Evolutionary conservation across 2,888 invertebrate species (phyloP).

Genomic region (Drosophila atroscutellata): DNA sequence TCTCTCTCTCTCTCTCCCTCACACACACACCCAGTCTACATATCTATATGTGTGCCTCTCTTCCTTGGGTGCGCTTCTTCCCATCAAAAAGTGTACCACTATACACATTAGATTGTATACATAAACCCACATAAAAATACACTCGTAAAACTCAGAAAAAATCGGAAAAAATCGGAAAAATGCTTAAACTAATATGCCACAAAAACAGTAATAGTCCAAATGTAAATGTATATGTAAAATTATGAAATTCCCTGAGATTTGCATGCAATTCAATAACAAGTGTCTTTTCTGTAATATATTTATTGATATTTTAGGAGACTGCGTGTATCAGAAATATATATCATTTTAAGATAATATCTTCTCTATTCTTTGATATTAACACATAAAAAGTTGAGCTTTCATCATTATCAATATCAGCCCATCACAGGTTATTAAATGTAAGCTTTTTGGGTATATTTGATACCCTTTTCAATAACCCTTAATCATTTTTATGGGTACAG

Average conservation of each 20-base stretch:
- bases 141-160: neutral
- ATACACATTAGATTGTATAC: no score
- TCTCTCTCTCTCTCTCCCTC: neutral
- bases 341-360: neutral
- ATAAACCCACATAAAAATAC: neutral
- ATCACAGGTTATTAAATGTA: neutral
- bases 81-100: neutral
- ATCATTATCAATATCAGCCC: neutral
- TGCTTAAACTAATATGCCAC: neutral
- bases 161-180: neutral
- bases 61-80: constrained; percentile 10
- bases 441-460: neutral
- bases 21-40: neutral
- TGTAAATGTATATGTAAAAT: no score
- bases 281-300: no score
- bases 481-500: constrained; percentile 18
- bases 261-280: no score
- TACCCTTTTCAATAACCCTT: constrained; percentile 14
- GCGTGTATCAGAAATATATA: neutral
- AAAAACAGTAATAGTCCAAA: neutral
- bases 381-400: neutral
- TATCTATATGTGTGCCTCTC: neutral
- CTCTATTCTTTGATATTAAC: neutral
- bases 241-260: no score
- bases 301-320: no score